Conservation (phyloP, 1,140 invertebrate genomes). For the Zaprionus tsacasi region DNA sequence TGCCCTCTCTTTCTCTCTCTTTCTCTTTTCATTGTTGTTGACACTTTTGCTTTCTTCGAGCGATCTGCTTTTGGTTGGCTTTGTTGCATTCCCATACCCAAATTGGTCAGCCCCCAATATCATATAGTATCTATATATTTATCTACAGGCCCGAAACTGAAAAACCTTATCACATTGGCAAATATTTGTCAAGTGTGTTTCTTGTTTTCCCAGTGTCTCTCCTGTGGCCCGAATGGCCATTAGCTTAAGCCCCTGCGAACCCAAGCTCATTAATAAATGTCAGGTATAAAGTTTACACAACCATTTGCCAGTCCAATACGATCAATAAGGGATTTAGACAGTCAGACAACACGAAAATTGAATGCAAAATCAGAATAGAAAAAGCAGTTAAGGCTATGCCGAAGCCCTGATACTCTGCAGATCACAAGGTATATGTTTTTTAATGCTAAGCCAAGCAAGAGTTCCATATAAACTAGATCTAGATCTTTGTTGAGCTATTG, state of each 20-base stretch:
- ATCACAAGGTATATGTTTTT: not conserved
- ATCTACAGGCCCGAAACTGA: conserved; percentile 48
- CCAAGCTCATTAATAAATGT: conserved; percentile 69
- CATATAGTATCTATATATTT: not conserved
- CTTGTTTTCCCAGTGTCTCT: conserved; percentile 21
- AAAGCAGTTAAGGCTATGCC: not conserved
- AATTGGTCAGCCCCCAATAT: conserved; percentile 56
- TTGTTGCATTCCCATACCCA: conserved; percentile 57
- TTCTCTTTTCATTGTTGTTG: conserved; percentile 21
- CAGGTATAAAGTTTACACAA: conserved; percentile 50
- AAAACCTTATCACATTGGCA: conserved; percentile 74
- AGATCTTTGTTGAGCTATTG: no score
- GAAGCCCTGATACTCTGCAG: not conserved
- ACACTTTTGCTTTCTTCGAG: conserved; percentile 65
- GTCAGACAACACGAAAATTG: conserved; percentile 44
- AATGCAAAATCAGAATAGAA: conserved; percentile 12
- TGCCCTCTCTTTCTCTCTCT: conserved; percentile 22
- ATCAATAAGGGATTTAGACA: conserved; percentile 81
- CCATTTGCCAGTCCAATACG: conserved; percentile 68
- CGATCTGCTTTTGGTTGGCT: conserved; percentile 34
- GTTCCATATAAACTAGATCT: no score
- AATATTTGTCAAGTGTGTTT: conserved; percentile 68
- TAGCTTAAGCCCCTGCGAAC: conserved; percentile 64
- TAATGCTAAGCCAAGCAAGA: no score
- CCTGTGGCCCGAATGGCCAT: conserved; percentile 64